Evolutionary conservation across 2,797 vertebrate genomes (phyloP).

Genomic region (Lindbergichthys nudifrons): DNA sequence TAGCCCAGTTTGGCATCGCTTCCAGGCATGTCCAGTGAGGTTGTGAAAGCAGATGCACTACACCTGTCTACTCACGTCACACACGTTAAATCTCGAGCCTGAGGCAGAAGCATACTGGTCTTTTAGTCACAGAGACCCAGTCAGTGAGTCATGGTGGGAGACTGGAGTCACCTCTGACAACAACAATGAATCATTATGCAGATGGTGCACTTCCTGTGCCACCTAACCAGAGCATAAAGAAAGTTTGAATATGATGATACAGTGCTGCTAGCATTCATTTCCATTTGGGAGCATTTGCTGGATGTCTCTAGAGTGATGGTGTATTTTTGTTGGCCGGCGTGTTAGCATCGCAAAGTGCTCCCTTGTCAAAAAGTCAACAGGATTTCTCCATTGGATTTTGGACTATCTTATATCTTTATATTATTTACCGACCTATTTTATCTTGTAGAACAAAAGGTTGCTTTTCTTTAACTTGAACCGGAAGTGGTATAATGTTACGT

Average conservation of each 20-base stretch:
- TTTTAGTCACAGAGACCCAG: conserved; percentile 56
- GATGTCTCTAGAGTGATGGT: too few relatives aligned
- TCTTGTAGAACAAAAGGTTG: too few relatives aligned
- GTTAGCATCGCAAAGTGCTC: too few relatives aligned
- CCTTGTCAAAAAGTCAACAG: too few relatives aligned
- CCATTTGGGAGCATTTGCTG: background rate
- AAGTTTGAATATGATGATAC: conserved; percentile 20
- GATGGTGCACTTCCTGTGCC: conserved; percentile 65
- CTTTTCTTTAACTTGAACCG: too few relatives aligned
- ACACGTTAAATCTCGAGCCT: conserved; percentile 16
- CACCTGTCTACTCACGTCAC: conserved; percentile 45
- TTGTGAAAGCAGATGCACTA: conserved; percentile 47
- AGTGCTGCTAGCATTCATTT: background rate
- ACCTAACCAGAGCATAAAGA: conserved; percentile 30
- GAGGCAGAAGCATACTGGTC: conserved; percentile 25
- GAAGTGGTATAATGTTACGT: too few relatives aligned
- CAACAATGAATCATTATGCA: conserved; percentile 67
- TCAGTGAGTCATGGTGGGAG: conserved; percentile 58
- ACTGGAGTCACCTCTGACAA: conserved; percentile 62
- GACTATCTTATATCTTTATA: too few relatives aligned
- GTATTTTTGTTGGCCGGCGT: too few relatives aligned
- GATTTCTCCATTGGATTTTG: too few relatives aligned
- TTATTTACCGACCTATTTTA: too few relatives aligned
- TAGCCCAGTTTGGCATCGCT: conserved; percentile 33
- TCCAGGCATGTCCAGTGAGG: conserved; percentile 39